These are phyloP conservation scores for Tretioscincus oriximinensis DNA, from an alignment of 2,113 vertebrate genomes.

Conservation along the genomic window DNA sequence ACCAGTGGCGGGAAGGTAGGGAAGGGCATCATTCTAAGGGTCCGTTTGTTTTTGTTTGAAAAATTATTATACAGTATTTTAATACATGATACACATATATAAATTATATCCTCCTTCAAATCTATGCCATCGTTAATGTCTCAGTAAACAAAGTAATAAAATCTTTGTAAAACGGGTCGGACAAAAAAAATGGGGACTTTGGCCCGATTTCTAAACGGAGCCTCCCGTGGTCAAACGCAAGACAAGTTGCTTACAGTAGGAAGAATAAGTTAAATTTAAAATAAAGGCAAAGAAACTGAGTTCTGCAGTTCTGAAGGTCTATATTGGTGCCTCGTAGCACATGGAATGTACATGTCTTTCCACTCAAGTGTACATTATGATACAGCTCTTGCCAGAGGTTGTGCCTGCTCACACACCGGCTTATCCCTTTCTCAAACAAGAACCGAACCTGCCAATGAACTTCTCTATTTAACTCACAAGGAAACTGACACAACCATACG, in stretches of 20 bases:
- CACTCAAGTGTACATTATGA: constrained; percentile 53
- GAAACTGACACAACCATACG: constrained; percentile 68
- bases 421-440: constrained; percentile 63
- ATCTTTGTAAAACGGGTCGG: constrained; percentile 60
- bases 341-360: constrained; percentile 55
- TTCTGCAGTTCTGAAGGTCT: constrained; percentile 48
- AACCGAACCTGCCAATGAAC: constrained; percentile 63
- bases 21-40: constrained; percentile 54
- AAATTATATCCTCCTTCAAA: constrained; percentile 65
- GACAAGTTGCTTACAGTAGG: constrained; percentile 44
- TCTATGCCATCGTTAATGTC: constrained; percentile 59
- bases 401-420: constrained; percentile 42
- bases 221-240: constrained; percentile 55
- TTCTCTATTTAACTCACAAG: constrained; percentile 53
- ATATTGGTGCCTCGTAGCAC: constrained; percentile 56
- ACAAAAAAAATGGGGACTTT: constrained; percentile 43
- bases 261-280: constrained; percentile 63
- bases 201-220: constrained; percentile 55
- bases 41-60: constrained; percentile 43
- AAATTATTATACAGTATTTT: constrained; percentile 74
- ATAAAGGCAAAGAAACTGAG: constrained; percentile 46
- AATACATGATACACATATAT: constrained; percentile 79
- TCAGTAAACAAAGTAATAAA: constrained; percentile 70
- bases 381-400: constrained; percentile 58
- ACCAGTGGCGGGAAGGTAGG: constrained; percentile 46